These are phyloP conservation scores for Actinemys pallida DNA, from an alignment of 2,113 vertebrate genomes.

Conservation along the genomic window DNA sequence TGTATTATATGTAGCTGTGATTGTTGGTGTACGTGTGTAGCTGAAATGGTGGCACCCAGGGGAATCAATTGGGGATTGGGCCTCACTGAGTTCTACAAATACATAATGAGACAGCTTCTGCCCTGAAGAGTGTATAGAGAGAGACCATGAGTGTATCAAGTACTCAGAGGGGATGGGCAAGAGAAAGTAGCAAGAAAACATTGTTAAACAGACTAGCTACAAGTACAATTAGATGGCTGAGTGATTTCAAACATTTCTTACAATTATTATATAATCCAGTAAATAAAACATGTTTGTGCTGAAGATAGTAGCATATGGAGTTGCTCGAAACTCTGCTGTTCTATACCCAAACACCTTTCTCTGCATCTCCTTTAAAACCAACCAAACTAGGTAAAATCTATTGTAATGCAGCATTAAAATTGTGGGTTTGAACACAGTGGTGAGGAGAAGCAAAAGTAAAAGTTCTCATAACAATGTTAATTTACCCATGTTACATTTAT, in stretches of 20 bases:
- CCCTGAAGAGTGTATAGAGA: background rate
- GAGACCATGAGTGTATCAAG: background rate
- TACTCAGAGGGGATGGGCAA: background rate
- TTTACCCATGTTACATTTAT: background rate
- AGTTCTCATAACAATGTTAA: background rate
- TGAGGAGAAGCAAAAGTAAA: background rate
- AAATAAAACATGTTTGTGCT: background rate
- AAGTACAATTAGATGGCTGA: background rate
- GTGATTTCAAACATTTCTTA: background rate
- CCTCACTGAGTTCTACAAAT: background rate
- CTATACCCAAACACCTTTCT: background rate
- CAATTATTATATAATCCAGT: background rate
- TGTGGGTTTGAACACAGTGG: background rate
- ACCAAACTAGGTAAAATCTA: background rate
- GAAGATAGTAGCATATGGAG: background rate
- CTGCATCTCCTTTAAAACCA: background rate
- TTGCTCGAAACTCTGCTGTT: background rate
- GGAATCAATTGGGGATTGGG: background rate
- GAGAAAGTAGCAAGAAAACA: background rate
- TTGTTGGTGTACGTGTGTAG: background rate
- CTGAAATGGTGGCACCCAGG: background rate
- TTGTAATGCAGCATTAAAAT: background rate
- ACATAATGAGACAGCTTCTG: rapidly evolving
- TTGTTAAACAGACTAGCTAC: background rate
- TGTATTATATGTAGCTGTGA: background rate